These are phyloP conservation scores for Phlogophora meticulosa DNA, from an alignment of 2,888 invertebrate genomes.

Conservation along the genomic window DNA sequence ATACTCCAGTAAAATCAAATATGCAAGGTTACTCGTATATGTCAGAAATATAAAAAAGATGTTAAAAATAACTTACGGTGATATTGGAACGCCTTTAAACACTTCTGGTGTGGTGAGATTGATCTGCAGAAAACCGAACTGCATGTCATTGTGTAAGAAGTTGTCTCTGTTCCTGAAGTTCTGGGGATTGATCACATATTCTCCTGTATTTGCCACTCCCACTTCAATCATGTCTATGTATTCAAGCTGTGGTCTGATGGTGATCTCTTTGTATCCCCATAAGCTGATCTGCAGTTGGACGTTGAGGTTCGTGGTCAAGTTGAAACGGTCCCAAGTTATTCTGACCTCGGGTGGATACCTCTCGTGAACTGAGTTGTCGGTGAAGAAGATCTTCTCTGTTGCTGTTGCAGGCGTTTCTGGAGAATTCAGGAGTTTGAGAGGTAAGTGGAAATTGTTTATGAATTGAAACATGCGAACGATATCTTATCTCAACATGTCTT, in stretches of 20 bases:
- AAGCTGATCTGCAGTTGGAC: slow-evolving; percentile 95
- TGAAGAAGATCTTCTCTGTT: slow-evolving; percentile 96
- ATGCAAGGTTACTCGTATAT: neutral
- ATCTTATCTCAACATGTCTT: neutral
- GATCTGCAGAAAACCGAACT: slow-evolving; percentile 97
- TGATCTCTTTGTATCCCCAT: slow-evolving; percentile 97
- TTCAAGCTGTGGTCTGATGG: slow-evolving; percentile 95
- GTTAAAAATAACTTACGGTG: slow-evolving; percentile 92
- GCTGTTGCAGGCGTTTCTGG: slow-evolving; percentile 97
- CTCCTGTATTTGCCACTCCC: slow-evolving; percentile 93
- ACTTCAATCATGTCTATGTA: slow-evolving; percentile 95
- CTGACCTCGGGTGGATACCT: slow-evolving; percentile 94
- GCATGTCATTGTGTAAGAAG: slow-evolving; percentile 93
- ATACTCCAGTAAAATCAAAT: neutral
- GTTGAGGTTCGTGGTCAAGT: slow-evolving; percentile 95
- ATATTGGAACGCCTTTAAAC: slow-evolving; percentile 92
- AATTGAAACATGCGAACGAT: neutral
- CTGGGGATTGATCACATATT: slow-evolving; percentile 94
- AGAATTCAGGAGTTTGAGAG: slow-evolving; percentile 21
- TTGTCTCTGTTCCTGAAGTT: slow-evolving; percentile 94
- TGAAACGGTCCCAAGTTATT: slow-evolving; percentile 96
- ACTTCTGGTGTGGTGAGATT: slow-evolving; percentile 95
- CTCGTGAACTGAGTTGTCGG: slow-evolving; percentile 93
- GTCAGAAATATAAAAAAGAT: neutral
- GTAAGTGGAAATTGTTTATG: neutral